Evolutionary conservation across 1,140 invertebrate genomes (phyloP), one percentile per base, ranked within the genome.

Genomic region (Tetraneura akinire): DNA sequence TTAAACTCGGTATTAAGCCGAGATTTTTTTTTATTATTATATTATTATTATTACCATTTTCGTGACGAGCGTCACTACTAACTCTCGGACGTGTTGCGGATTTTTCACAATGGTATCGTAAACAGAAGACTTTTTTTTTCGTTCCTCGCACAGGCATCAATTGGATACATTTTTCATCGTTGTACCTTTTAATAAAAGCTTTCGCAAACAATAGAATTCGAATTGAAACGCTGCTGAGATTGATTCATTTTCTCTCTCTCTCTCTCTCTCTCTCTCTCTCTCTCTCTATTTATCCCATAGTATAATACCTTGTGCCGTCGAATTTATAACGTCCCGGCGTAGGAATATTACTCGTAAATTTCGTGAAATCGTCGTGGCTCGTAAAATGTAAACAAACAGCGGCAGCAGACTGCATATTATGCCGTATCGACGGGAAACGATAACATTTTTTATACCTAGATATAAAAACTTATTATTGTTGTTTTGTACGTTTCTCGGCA

Each of bases 141-240:
- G 11, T 51, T 18, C 32, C 21, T 23, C 13, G 23, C 47, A 18
- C 14, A 74, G 29, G 57, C 53, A 57, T 74, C 71, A 57, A 74
- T 55, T 57, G 71, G 32, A 57, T 42, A 57, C 71, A 57, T 74
- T 74, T 74, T 42, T 57, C 51, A 74, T 74, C 32, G 71, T 57
- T 37, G 51, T 57, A 55, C 71, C 26, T 57, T 74, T 55, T 74
- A 74, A 74, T 74, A 74, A 74, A 74, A 74, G 29, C 71, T 37
- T 74, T 74, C 13, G 29, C 32, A 57, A 74, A 74, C 51, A 57
- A 74, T 57, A n/a, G 29, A 74, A 74, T 57, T 74, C 32, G 29
- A 55, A 57, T 74, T 42, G 71, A 74, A 74, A 74, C 53, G 51
- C n/a, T 37, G 51, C n/a, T 37, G n/a, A 55, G n/a, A 74, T 73